These are phyloP conservation scores for Corythaeola cristata DNA, from an alignment of 2,113 vertebrate species.

Conservation along the genomic window DNA sequence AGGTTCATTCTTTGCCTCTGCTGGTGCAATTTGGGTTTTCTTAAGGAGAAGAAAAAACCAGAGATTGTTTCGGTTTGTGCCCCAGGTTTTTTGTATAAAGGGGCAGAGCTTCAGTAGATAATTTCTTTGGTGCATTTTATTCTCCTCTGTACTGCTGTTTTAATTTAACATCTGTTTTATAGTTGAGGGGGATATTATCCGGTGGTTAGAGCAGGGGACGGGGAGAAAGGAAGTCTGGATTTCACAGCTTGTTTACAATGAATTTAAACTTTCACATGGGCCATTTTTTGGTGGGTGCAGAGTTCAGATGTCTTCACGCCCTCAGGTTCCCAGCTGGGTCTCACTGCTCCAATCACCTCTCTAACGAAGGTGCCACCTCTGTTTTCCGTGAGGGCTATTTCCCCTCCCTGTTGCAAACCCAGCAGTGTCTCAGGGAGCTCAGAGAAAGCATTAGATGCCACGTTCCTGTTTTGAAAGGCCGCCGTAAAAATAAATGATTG, in stretches of 20 bases:
- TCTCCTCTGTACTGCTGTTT: background rate
- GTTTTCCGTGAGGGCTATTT: background rate
- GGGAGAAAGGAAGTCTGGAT: background rate
- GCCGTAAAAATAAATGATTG: background rate
- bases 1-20: background rate
- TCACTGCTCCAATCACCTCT: background rate
- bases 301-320: background rate
- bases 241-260: background rate
- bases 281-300: background rate
- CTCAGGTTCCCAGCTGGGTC: background rate
- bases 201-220: accelerated
- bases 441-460: background rate
- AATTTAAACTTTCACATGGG: background rate
- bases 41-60: background rate
- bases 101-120: background rate
- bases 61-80: background rate
- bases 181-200: background rate
- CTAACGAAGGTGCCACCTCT: background rate
- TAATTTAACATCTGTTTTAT: background rate
- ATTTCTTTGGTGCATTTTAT: background rate
- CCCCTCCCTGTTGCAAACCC: background rate
- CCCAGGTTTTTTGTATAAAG: background rate
- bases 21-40: background rate
- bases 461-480: background rate
- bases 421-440: background rate